phyloP scores from a whole-genome alignment of 2,797 vertebrate species.

The Tokudaia tokunoshimensis region DNA sequence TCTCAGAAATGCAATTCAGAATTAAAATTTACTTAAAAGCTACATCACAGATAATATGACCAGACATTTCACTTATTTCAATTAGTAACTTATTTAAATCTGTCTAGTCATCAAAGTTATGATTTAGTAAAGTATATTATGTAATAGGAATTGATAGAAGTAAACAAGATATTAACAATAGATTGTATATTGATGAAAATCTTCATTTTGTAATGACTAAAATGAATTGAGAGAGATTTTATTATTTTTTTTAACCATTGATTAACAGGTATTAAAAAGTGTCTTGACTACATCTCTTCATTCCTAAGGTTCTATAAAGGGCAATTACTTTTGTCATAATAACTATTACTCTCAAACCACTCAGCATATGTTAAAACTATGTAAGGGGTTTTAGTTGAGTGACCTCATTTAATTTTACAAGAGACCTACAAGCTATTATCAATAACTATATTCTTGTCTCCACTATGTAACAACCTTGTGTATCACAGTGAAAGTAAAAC shows the following conservation, averaged over 20 bases:
- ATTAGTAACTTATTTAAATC: neutral
- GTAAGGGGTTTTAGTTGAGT: neutral
- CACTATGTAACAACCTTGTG: neutral
- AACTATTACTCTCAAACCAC: neutral
- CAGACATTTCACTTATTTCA: constrained; percentile 44
- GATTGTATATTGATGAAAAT: neutral
- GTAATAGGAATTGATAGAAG: neutral
- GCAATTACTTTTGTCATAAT: neutral
- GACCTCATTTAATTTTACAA: constrained; percentile 58
- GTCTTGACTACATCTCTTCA: neutral
- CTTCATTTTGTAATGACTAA: constrained; percentile 42
- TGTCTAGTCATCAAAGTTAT: neutral
- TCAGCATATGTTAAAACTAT: neutral
- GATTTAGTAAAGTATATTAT: constrained; percentile 1
- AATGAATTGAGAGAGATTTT: constrained; percentile 12
- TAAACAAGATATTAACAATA: constrained; percentile 34
- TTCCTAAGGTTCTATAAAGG: constrained; percentile 5
- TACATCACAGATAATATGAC: constrained; percentile 22
- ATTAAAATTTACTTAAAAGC: constrained; percentile 8
- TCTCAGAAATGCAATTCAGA: constrained; percentile 34
- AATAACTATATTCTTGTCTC: neutral
- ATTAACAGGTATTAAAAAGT: neutral
- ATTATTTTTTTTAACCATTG: neutral
- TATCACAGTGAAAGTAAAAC: neutral
- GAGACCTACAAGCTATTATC: neutral